Conservation (phyloP, 2,113 vertebrate genomes). For the Camelus bactrianus region DNA sequence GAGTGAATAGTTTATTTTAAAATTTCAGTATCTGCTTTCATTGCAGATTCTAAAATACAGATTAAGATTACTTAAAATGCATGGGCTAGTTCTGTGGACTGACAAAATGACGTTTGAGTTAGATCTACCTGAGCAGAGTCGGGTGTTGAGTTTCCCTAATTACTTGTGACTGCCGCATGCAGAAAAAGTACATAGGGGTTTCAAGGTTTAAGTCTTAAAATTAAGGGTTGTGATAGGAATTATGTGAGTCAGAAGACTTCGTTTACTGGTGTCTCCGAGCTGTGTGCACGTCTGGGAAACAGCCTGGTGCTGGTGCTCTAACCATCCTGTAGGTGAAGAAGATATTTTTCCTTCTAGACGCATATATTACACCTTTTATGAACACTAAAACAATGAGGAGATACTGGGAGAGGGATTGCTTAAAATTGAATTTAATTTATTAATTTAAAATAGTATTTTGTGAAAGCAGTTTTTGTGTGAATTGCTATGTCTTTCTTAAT, state of each 20-base stretch:
- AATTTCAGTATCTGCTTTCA: constrained; percentile 37
- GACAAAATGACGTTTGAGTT: constrained; percentile 8
- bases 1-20: constrained; percentile 43
- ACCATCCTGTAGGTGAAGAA: not conserved
- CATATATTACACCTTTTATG: not conserved
- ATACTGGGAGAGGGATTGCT: not conserved
- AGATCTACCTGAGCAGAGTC: not conserved
- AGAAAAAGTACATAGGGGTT: not conserved
- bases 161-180: not conserved
- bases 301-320: not conserved
- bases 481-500: constrained; percentile 35
- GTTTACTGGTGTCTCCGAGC: not conserved
- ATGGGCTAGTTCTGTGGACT: not conserved
- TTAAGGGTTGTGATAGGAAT: not conserved
- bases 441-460: constrained; percentile 22
- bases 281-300: not conserved
- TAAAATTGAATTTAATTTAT: constrained; percentile 51
- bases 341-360: not conserved
- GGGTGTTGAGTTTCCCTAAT: constrained; percentile 30
- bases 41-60: constrained; percentile 27
- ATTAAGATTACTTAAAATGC: constrained; percentile 39
- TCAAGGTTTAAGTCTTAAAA: not conserved
- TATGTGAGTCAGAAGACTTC: not conserved
- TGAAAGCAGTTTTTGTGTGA: constrained; percentile 51
- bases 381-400: constrained; percentile 51